Base-by-base conservation (phyloP, 1,140 invertebrate genomes). In the Scaptomyza montana region DNA sequence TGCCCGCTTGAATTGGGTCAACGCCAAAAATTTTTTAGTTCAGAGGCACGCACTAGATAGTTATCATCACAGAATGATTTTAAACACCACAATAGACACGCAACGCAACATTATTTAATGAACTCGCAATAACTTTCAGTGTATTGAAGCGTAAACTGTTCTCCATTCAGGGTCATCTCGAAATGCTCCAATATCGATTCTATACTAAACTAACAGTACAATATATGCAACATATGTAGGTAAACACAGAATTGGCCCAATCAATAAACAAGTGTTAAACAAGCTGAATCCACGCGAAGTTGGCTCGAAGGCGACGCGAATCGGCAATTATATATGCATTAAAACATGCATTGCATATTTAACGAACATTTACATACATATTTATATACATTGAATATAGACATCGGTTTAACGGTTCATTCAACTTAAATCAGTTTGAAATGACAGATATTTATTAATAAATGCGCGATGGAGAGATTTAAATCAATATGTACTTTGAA, bases 361-460 rank as follows among this genome's bases (percentile, higher is more conserved):
- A 13, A 28, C 55, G 36, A 13, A 59, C 41, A 59, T 5, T 36
- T 47, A 47, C 19, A 28, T 3, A 21, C 12, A 43, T 19, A 19
- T 16, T 13, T 47, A 16, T 10, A 96, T 93, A 96, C 93, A 96
- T 99, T 55, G 33, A 4, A 54, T 63, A 55, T 30, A 46, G 94
- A 90, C 99, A 99, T 97, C 95, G 45, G 99, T 99, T 84, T 98
- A 97, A 92, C 99, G 99, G 89, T 99, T 62, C 71, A 57, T 63
- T 69, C 65, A 69, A 69, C 70, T 49, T 8, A 33, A 60, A 55
- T 60, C 25, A 46, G 12, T 41, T 19, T 19, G 13, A 59, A 51
- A 56, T 19, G n/a, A 16, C 3, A 65, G 10, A 53, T 5, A 36
- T 62, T 54, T 54, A 12, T 30, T 49, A 41, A 41, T 47, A 47